Evolutionary conservation across 2,888 invertebrate species (phyloP).

Genomic region (Cantharis nigra): DNA sequence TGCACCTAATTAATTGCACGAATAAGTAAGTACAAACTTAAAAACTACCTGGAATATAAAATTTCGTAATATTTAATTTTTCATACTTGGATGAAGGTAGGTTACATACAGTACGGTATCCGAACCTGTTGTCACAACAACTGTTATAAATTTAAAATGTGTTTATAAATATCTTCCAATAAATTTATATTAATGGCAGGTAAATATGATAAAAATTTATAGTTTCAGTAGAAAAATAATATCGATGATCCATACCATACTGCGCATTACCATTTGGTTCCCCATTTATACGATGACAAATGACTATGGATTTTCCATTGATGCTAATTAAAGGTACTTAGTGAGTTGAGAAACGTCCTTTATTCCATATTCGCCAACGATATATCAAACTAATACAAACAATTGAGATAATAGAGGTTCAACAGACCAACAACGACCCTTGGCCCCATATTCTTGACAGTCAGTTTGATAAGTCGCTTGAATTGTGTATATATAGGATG

Average conservation of each 20-base stretch:
- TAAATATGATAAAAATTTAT: neutral
- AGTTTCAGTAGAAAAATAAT: neutral
- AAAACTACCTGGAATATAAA: neutral
- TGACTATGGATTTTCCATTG: neutral
- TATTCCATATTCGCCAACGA: neutral
- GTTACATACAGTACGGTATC: neutral
- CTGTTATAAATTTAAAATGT: neutral
- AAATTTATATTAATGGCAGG: neutral
- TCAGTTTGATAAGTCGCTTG: neutral
- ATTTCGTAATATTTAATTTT: neutral
- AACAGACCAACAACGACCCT: constrained; percentile 23
- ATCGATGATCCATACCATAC: neutral
- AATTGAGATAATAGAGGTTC: constrained; percentile 9
- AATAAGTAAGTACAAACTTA: too few species aligned
- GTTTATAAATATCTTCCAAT: neutral
- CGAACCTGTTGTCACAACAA: neutral
- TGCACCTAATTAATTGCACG: too few species aligned
- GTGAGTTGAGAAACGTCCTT: neutral
- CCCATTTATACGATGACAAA: neutral
- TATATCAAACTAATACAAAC: constrained; percentile 5
- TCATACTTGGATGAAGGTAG: neutral
- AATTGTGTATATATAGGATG: neutral
- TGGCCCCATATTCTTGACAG: constrained; percentile 15
- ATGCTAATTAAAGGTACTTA: neutral
- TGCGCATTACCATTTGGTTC: neutral